These are phyloP conservation scores for Halictus quadricinctus DNA, from an alignment of 2,888 invertebrate species.

Conservation along the genomic window DNA sequence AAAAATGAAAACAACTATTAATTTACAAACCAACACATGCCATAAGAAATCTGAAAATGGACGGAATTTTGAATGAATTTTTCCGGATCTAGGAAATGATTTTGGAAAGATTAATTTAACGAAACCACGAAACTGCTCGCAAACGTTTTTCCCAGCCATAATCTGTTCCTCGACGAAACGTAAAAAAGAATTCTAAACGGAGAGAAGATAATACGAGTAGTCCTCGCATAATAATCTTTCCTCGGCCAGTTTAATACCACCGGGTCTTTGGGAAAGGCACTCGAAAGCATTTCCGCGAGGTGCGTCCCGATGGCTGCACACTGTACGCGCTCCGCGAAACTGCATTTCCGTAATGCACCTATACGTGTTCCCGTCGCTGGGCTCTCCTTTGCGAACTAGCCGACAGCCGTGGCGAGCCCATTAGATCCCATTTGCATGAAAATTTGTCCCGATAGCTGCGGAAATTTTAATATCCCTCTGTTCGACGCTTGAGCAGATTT, in stretches of 20 bases:
- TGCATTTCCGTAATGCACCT: conserved; percentile 16
- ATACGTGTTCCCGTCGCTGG: background rate
- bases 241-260: background rate
- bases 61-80: background rate
- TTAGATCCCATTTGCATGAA: conserved; percentile 17
- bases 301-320: conserved; percentile 9
- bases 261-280: background rate
- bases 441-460: conserved; percentile 7
- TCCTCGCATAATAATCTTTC: conserved; percentile 24
- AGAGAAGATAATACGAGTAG: background rate
- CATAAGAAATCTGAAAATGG: no score
- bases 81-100: background rate
- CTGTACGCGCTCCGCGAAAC: background rate
- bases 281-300: conserved; percentile 3
- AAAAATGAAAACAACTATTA: no score
- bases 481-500: background rate
- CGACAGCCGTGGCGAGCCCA: background rate
- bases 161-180: background rate
- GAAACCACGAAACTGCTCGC: background rate
- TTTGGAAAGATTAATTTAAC: background rate
- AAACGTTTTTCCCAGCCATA: background rate
- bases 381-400: background rate
- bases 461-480: conserved; percentile 3
- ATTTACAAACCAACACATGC: no score
- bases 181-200: background rate